Evolutionary conservation across 2,113 vertebrate genomes (phyloP).

Genomic region (Amphiprion ocellaris): DNA sequence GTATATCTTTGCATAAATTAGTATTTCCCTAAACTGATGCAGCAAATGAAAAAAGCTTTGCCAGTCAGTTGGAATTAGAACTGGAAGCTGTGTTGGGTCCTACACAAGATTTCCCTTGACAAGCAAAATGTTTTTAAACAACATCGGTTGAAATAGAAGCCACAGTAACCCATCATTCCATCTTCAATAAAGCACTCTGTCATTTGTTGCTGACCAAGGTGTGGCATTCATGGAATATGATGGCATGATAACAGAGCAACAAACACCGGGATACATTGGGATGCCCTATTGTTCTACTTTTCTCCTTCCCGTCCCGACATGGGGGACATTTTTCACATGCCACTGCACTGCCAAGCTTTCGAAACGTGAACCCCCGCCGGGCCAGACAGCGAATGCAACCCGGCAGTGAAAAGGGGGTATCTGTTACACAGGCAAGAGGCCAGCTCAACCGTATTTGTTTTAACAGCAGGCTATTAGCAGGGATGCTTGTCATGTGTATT

Average conservation of each 20-base stretch:
- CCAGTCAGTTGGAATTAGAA: too few relatives aligned
- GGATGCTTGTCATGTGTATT: constrained; percentile 41
- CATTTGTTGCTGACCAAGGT: not conserved
- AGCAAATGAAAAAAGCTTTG: too few relatives aligned
- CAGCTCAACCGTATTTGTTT: constrained; percentile 57
- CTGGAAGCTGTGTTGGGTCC: too few relatives aligned
- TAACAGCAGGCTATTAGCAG: constrained; percentile 45
- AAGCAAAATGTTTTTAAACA: too few relatives aligned
- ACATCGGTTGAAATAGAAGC: too few relatives aligned
- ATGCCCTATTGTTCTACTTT: constrained; percentile 44
- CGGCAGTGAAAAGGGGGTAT: constrained; percentile 43
- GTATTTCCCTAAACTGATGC: too few relatives aligned
- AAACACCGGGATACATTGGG: constrained; percentile 1
- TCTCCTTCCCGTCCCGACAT: constrained; percentile 7
- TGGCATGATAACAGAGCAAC: not conserved
- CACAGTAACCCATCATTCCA: too few relatives aligned
- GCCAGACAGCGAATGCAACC: constrained; percentile 56
- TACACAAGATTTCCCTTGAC: too few relatives aligned
- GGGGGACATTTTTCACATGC: constrained; percentile 63
- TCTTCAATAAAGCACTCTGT: too few relatives aligned
- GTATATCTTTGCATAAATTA: too few relatives aligned
- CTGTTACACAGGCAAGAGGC: constrained; percentile 56
- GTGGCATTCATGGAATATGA: not conserved
- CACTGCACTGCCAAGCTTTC: constrained; percentile 59
- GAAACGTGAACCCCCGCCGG: constrained; percentile 57